Base-by-base conservation (phyloP, 2,888 invertebrate species). In the Teleiodes luculella region DNA sequence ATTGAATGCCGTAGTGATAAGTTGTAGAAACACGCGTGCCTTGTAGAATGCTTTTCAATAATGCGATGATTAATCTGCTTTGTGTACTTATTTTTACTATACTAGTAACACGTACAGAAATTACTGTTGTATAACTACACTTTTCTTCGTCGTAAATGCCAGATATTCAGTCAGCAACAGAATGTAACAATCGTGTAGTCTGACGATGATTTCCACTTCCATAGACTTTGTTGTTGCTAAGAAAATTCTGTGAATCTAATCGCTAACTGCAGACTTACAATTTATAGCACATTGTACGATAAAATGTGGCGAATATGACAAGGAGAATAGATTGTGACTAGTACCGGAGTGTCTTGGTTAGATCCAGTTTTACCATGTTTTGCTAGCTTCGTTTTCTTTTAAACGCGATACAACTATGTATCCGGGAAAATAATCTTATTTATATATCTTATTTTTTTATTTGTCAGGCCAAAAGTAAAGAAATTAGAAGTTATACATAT, bases 1-100 rank as follows among this genome's bases (percentile, higher is more conserved):
- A 57, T 63, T 60, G 51, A 51, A 52, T 55, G 39, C 51, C 43
- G 13, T 30, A 43, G 43, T 51, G 54, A 55, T 37, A 54, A 31
- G 48, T 48, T 39, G 24, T 24, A 20, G 52, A 45, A 52, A 30
- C 39, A 51, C 36, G 35, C 47, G 8, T 33, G 14, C 24, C 7
- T 16, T 36, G 24, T 5, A 20, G 10, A 11, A 20, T 43, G 13
- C n/a, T 49, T 36, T 3, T 13, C 20, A 35, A 47, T 33, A 16
- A 31, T 10, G 16, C 8, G 28, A 11, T 33, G 33, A 47, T 33
- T 33, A 33, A 47, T 31, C 24, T n/a, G 31, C 16, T 47, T 33
- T 31, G 6, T 3, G 14, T 45, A 10, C n/a, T 18, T 1, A n/a
- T n/a, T 6, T 24, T 4, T 24, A 24, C 24, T 24, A 13, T 30